A percentile compares a stretch with the other conserved stretches of the same genome.
Conservation (phyloP, 2,113 vertebrate genomes). For the Xiphorhynchus elegans region DNA sequence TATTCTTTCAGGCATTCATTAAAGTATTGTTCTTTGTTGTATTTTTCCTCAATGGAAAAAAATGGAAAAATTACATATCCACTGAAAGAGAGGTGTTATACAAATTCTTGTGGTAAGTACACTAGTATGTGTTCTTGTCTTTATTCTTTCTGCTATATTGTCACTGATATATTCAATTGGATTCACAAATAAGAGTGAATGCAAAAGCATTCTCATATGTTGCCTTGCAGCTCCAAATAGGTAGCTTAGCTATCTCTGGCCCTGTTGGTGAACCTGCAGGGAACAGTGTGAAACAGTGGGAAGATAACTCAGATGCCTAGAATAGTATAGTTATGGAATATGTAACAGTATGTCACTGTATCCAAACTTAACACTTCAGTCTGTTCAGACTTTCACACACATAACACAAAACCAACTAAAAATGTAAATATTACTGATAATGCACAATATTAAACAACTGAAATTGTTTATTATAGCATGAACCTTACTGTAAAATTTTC, state of each 20-base stretch:
- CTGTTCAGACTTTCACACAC: neutral
- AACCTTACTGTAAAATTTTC: neutral
- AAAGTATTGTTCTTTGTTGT: neutral
- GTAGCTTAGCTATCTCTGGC: neutral
- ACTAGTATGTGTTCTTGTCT: neutral
- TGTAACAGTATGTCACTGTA: neutral
- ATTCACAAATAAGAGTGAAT: neutral
- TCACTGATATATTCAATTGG: neutral
- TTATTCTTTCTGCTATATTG: neutral
- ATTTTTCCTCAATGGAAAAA: neutral
- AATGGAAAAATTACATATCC: neutral
- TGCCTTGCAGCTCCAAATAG: neutral
- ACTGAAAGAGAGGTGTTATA: neutral
- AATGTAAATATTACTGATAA: neutral
- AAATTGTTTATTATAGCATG: neutral
- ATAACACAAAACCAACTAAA: neutral
- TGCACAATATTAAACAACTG: neutral
- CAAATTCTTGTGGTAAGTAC: neutral
- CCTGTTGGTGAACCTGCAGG: neutral
- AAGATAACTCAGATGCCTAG: neutral
- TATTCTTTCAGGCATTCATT: neutral
- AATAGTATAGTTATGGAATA: neutral
- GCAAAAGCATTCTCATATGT: neutral
- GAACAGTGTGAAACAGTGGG: neutral
- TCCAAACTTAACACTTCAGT: neutral